Conservation (phyloP, 2,113 vertebrate species). For the Catharus bicknelli region DNA sequence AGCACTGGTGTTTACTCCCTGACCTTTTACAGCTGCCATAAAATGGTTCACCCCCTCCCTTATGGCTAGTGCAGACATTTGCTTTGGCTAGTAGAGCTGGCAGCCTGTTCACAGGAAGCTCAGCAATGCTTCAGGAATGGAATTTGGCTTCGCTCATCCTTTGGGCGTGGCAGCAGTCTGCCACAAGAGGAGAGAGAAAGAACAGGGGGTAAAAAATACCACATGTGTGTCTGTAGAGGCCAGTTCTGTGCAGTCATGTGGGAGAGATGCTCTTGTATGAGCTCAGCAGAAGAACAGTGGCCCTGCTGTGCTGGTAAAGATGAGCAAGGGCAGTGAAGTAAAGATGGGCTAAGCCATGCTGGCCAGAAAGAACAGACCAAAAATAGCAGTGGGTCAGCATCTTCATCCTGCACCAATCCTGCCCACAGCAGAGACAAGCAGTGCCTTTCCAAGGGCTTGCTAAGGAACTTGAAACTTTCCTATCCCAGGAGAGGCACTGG, state of each 20-base stretch:
- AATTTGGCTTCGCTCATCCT: rapidly evolving
- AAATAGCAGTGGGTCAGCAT: not conserved
- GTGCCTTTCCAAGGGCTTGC: not conserved
- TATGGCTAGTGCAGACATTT: not conserved
- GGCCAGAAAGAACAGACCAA: not conserved
- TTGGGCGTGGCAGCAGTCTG: not conserved
- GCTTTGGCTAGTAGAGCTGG: conserved; percentile 11
- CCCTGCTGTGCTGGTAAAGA: not conserved
- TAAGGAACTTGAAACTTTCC: not conserved
- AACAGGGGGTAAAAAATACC: not conserved
- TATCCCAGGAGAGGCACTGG: not conserved
- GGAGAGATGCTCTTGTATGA: not conserved
- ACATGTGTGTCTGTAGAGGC: not conserved
- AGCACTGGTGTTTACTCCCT: not conserved
- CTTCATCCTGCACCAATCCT: not conserved
- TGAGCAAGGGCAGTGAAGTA: not conserved
- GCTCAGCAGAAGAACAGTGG: not conserved
- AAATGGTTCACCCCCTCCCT: not conserved
- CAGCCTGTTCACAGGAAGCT: not conserved
- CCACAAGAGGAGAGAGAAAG: not conserved
- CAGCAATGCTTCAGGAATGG: not conserved
- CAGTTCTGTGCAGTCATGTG: not conserved
- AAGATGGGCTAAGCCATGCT: not conserved
- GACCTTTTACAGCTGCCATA: conserved; percentile 46
- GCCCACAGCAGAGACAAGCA: not conserved